Percentiles rank a stretch among this genome's conserved stretches.
These are phyloP conservation scores for Notechis scutatus DNA, from an alignment of 2,113 vertebrate genomes.

Conservation along the genomic window DNA sequence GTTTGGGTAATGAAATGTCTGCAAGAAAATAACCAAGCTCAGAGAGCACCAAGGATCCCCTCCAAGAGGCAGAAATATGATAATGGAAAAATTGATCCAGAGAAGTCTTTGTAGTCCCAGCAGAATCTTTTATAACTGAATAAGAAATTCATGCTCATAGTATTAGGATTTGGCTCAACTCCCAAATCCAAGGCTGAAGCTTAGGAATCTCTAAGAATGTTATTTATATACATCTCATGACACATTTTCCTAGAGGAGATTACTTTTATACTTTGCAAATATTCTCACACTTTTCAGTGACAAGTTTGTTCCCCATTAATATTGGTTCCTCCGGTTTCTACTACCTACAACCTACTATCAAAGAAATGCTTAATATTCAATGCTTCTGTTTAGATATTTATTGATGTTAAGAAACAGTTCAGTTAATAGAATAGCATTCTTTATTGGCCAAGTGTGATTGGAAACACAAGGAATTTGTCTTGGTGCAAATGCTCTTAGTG, in stretches of 20 bases:
- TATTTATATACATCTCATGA: background rate
- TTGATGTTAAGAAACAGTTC: background rate
- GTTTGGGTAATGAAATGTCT: background rate
- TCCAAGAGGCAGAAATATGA: background rate
- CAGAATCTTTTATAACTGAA: background rate
- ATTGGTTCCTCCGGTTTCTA: background rate
- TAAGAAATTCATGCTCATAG: background rate
- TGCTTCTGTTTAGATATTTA: background rate
- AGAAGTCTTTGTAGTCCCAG: background rate
- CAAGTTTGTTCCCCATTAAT: background rate
- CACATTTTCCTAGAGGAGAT: background rate
- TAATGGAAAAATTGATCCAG: conserved; percentile 33
- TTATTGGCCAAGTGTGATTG: no score
- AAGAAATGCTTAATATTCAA: background rate
- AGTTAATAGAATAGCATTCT: background rate
- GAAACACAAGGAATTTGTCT: no score
- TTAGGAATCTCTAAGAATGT: background rate
- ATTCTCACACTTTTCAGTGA: background rate
- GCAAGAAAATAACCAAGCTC: background rate
- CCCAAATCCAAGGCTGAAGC: background rate
- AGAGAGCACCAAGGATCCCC: background rate
- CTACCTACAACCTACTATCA: background rate
- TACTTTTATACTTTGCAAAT: background rate
- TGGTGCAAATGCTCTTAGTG: no score
- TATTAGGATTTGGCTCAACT: conserved; percentile 1